phyloP scores from a whole-genome alignment of 1,140 invertebrate genomes.

The Pissodes strobi region DNA sequence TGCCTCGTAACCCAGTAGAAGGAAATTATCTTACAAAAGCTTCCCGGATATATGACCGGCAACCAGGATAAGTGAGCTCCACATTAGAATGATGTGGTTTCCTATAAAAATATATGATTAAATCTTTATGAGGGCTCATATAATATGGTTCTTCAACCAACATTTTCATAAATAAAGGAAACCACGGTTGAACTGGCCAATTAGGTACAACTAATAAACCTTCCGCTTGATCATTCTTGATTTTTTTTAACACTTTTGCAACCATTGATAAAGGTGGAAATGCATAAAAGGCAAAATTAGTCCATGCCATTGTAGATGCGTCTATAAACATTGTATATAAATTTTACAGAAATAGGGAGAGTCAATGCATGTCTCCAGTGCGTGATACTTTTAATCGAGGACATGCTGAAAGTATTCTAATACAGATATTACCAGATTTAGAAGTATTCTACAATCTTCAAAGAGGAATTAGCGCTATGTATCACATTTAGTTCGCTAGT shows the following conservation, averaged over 20 bases:
- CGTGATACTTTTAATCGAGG: too few species aligned
- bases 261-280: constrained; percentile 44
- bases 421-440: too few species aligned
- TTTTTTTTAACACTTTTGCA: constrained; percentile 38
- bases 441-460: too few species aligned
- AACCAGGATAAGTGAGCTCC: too few species aligned
- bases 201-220: constrained; percentile 50
- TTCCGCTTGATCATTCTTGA: constrained; percentile 37
- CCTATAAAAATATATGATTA: constrained; percentile 20
- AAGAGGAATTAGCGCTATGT: too few species aligned
- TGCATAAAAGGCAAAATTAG: constrained; percentile 33
- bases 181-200: constrained; percentile 49
- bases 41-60: constrained; percentile 21
- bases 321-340: too few species aligned
- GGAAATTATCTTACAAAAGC: constrained; percentile 2
- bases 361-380: too few species aligned
- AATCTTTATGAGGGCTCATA: constrained; percentile 19
- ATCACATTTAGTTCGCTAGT: too few species aligned
- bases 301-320: constrained; percentile 46
- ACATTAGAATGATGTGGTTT: too few species aligned
- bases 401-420: too few species aligned
- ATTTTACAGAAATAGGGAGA: too few species aligned
- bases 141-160: constrained; percentile 18
- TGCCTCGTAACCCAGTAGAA: background rate
- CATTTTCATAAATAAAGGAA: constrained; percentile 36